Evolutionary conservation across 2,797 vertebrate genomes (phyloP).

Genomic region (Mico argentatus): DNA sequence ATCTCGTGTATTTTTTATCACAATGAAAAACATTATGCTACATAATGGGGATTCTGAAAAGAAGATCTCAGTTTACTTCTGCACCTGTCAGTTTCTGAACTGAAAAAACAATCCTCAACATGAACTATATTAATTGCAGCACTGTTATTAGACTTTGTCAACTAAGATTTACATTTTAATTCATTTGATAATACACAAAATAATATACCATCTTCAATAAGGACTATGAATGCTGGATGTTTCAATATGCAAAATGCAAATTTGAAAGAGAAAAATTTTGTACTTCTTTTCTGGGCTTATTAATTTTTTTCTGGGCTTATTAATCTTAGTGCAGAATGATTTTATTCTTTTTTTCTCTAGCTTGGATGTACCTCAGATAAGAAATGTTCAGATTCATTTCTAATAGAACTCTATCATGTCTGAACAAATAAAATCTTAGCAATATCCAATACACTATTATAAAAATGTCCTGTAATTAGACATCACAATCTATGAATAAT

Average conservation of each 20-base stretch:
- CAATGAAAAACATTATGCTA: background rate
- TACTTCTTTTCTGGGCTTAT: background rate
- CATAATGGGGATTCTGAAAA: background rate
- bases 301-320: background rate
- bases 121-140: background rate
- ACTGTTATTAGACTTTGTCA: background rate
- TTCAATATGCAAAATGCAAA: slow-evolving; percentile 13
- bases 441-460: slow-evolving; percentile 47
- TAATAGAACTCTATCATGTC: slow-evolving; percentile 42
- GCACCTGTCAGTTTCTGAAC: background rate
- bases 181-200: background rate
- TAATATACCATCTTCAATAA: background rate
- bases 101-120: background rate
- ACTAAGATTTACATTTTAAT: background rate
- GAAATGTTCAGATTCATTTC: slow-evolving; percentile 53
- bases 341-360: background rate
- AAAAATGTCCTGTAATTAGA: slow-evolving; percentile 55
- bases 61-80: background rate
- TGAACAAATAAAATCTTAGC: slow-evolving; percentile 53
- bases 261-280: background rate
- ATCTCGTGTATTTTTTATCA: background rate
- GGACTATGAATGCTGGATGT: background rate
- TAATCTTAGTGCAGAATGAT: background rate
- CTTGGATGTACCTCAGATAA: slow-evolving; percentile 38
- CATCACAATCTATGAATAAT: background rate